Conservation (phyloP, 2,113 vertebrate species). For the Stigmatopora argus region DNA sequence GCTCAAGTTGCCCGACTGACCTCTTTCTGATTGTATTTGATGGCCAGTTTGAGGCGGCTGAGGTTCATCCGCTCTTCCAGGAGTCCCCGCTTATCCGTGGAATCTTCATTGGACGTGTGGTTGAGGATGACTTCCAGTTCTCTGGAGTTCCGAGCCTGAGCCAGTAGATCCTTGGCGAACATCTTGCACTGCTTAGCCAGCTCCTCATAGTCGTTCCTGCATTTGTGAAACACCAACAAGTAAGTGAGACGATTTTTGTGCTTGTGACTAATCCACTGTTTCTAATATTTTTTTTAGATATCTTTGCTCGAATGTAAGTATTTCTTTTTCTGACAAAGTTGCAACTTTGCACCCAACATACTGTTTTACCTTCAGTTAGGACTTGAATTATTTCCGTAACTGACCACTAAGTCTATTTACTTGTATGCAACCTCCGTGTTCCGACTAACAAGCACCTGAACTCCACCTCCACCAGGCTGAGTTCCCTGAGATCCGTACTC, state of each 20-base stretch:
- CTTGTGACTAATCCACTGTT: background rate
- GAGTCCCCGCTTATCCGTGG: conserved; percentile 86
- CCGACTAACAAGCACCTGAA: conserved; percentile 78
- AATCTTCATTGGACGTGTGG: conserved; percentile 90
- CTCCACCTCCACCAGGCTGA: conserved; percentile 97
- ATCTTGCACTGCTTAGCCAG: conserved; percentile 97
- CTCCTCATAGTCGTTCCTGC: conserved; percentile 95
- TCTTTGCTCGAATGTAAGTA: no score
- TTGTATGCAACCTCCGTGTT: background rate
- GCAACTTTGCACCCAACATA: no score
- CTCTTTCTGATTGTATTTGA: conserved; percentile 99
- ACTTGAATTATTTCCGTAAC: no score
- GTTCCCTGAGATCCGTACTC: conserved; percentile 91
- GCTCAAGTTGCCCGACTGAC: conserved; percentile 57
- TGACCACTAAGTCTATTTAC: no score
- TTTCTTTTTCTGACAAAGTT: no score
- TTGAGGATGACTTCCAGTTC: conserved; percentile 97
- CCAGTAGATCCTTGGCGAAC: conserved; percentile 97
- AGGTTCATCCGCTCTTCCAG: conserved; percentile 98
- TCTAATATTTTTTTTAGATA: background rate
- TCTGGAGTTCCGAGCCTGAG: conserved; percentile 95
- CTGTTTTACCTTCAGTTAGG: no score
- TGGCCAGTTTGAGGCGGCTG: conserved; percentile 95
- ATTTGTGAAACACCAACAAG: conserved; percentile 11
- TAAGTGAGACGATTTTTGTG: no score